Evolutionary conservation across 2,113 vertebrate genomes (phyloP).

Genomic region (Mobula hypostoma): DNA sequence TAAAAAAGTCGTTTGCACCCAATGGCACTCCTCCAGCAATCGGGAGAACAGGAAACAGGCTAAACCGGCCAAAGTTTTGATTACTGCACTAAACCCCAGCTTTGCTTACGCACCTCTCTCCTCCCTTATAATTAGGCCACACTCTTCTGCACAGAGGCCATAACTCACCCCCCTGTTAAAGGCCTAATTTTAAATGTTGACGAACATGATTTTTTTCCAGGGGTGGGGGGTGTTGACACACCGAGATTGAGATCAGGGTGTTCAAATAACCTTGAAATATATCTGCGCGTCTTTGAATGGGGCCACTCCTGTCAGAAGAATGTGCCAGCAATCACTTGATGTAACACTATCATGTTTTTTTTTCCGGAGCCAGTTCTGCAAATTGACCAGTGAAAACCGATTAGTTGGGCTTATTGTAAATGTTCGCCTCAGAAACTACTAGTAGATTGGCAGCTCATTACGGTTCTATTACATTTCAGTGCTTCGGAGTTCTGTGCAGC

Average conservation of each 20-base stretch:
- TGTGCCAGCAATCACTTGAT: not conserved
- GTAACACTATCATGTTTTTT: not conserved
- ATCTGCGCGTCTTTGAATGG: not conserved
- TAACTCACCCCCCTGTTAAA: not conserved
- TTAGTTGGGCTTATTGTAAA: not conserved
- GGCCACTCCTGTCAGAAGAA: not conserved
- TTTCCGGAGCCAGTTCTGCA: not conserved
- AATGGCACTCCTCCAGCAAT: not conserved
- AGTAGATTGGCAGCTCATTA: not conserved
- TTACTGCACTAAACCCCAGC: not conserved
- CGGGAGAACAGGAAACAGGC: not conserved
- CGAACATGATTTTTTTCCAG: not conserved
- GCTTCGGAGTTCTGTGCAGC: not conserved
- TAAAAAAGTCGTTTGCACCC: not conserved
- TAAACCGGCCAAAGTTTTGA: not conserved
- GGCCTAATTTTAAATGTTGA: not conserved
- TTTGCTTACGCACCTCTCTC: not conserved
- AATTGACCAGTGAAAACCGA: not conserved
- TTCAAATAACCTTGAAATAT: not conserved
- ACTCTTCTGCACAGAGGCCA: not conserved
- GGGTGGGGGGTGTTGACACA: too few species aligned
- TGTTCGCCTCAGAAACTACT: not conserved
- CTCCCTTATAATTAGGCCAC: not conserved
- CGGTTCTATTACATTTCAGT: not conserved
- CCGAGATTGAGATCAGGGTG: not conserved